These are phyloP conservation scores for Lepidochitona cinerea DNA, from an alignment of 2,888 invertebrate genomes.

Conservation along the genomic window DNA sequence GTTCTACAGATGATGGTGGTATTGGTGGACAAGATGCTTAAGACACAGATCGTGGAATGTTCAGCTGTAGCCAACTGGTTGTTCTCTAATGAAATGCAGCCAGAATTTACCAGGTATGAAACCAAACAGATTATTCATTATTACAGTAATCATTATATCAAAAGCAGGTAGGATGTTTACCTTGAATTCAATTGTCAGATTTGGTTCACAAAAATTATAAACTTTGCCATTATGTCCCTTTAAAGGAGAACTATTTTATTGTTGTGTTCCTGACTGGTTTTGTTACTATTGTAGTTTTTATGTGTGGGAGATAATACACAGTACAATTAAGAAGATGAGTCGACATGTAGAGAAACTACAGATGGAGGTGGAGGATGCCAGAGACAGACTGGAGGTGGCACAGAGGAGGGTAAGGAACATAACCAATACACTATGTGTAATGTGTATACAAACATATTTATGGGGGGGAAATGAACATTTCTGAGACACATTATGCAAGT, in stretches of 20 bases:
- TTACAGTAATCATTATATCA: too few species aligned
- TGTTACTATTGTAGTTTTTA: constrained; percentile 85
- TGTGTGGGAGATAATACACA: constrained; percentile 96
- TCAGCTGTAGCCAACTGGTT: constrained; percentile 98
- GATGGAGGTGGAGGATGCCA: constrained; percentile 84
- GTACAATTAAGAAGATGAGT: constrained; percentile 97
- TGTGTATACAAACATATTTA: too few species aligned
- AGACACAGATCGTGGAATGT: constrained; percentile 97
- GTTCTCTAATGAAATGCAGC: constrained; percentile 93
- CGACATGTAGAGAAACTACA: constrained; percentile 89
- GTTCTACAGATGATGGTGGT: constrained; percentile 89
- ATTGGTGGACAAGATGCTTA: constrained; percentile 95
- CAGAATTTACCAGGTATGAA: constrained; percentile 84
- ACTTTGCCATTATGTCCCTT: too few species aligned
- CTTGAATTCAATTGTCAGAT: too few species aligned
- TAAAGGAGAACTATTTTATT: too few species aligned
- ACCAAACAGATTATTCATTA: too few species aligned
- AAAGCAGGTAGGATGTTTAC: too few species aligned
- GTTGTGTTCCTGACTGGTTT: too few species aligned
- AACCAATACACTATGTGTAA: too few species aligned
- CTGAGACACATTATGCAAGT: too few species aligned
- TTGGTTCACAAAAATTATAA: too few species aligned
- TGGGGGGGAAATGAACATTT: too few species aligned
- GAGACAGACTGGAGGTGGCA: constrained; percentile 82
- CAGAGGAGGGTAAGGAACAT: constrained; percentile 57